phyloP scores from a whole-genome alignment of 1,140 invertebrate species.

The Aphaenogaster floridana region DNA sequence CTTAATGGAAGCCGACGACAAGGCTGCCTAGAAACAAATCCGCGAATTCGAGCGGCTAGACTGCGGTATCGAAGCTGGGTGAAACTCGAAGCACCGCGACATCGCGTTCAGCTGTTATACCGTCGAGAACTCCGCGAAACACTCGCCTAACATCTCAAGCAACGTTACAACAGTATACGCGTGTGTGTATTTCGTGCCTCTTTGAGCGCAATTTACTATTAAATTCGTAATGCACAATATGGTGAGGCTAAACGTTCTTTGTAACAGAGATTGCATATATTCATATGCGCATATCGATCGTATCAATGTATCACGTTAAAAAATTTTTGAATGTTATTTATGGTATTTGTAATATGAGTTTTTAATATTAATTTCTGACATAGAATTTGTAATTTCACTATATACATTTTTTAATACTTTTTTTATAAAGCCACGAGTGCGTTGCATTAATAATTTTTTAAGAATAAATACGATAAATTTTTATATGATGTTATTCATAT shows the following conservation, averaged over 20 bases:
- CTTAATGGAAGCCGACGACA: conserved; percentile 63
- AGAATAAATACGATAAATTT: not conserved
- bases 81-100: conserved; percentile 54
- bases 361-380: not conserved
- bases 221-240: not conserved
- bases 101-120: conserved; percentile 31
- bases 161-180: not conserved
- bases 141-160: conserved; percentile 37
- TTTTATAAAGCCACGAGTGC: not conserved
- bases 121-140: conserved; percentile 29
- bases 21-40: conserved; percentile 54
- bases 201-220: conserved; percentile 38
- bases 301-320: not conserved
- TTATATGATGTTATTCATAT: not conserved
- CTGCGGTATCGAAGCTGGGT: conserved; percentile 32
- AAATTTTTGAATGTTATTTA: not conserved
- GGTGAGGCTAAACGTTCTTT: not conserved
- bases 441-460: not conserved
- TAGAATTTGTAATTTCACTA: not conserved
- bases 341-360: not conserved
- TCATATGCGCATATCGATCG: not conserved
- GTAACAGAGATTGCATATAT: not conserved
- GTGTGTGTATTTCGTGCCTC: conserved; percentile 19
- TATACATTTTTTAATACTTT: no score
- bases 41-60: conserved; percentile 51